Base-by-base conservation (phyloP, 2,888 invertebrate genomes). In the Linyphia triangularis region DNA sequence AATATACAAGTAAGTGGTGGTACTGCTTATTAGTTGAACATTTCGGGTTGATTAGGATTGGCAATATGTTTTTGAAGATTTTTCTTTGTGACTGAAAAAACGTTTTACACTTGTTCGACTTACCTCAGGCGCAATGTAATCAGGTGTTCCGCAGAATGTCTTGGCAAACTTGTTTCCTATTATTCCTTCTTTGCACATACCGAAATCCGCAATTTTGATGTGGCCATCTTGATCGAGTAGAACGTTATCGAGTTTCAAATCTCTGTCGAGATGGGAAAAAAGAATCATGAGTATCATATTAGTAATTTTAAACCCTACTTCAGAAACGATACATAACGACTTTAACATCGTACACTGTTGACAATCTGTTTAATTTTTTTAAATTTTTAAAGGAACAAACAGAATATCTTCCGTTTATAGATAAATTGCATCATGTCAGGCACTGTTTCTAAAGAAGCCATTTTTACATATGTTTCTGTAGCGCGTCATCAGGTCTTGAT, bases 121-220 rank as follows among this genome's bases (percentile, higher is more conserved):
- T 92, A 97, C 97, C 95, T 99, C 99, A 13, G 99, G 99, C 19
- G 99, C 99, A 91, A 99, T 99, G 93, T 99, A 99, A 93, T 99
- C 99, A 0, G 99, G 99, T 28, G 99, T 99, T 22, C 99, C 98
- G 93, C 98, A 98, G 93, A 98, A 98, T 13, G 98, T 98, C 93
- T 99, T 96, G 91, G 98, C 96, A 22, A 96, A 96, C 92, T 95
- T 96, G 90, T 96, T 96, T 5, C 96, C 97, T 61, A 94, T 93
- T 88, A 98, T 97, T 13, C 97, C 96, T 93, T 99, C 99, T 92
- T 99, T 99, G 93, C 99, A 99, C 99, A 99, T 99, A 78, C 99
- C 99, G 93, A 99, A 99, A 93, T 99, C 99, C 6, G 99, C 99
- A 91, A 99, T 99, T 94, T 99, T 99, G 91, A 99, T 99, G 93